Percentiles rank a stretch among this genome's conserved stretches.
Conservation (phyloP, 1,140 invertebrate species). For the Zaprionus ghesquierei region DNA sequence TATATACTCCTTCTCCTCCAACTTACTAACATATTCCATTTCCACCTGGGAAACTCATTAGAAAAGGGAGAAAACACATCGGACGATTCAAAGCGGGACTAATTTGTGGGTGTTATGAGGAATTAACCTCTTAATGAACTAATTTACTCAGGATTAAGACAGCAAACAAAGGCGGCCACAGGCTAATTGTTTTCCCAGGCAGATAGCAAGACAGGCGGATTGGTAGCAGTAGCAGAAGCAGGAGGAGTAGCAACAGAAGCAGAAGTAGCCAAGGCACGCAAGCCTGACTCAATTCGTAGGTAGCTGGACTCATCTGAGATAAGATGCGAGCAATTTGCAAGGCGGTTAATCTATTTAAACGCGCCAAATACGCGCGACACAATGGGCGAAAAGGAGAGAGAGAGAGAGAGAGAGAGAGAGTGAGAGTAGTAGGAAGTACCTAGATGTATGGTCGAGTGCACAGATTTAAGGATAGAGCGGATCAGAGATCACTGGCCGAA, state of each 20-base stretch:
- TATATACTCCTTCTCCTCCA: neutral
- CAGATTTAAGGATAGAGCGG: slow-evolving; percentile 79
- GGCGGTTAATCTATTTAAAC: slow-evolving; percentile 82
- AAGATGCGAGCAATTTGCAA: slow-evolving; percentile 72
- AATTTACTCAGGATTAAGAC: slow-evolving; percentile 82
- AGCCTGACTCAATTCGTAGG: slow-evolving; percentile 12
- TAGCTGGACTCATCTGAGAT: slow-evolving; percentile 51
- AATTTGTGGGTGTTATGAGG: slow-evolving; percentile 82
- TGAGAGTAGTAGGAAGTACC: slow-evolving; percentile 1
- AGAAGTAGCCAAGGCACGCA: slow-evolving; percentile 25
- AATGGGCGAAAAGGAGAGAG: slow-evolving; percentile 41
- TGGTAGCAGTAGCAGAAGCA: slow-evolving; percentile 4
- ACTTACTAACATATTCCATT: neutral
- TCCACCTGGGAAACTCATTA: neutral
- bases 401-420: neutral
- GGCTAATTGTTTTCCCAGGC: slow-evolving; percentile 63
- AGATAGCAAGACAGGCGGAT: slow-evolving; percentile 29
- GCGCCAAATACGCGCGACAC: slow-evolving; percentile 79
- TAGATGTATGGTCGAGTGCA: slow-evolving; percentile 64
- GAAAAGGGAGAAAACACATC: neutral
- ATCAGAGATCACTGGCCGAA: slow-evolving; percentile 55
- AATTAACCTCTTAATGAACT: slow-evolving; percentile 83
- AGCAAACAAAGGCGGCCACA: slow-evolving; percentile 72
- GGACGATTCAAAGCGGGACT: slow-evolving; percentile 11
- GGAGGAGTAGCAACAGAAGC: neutral